Base-by-base conservation (phyloP, 2,113 vertebrate genomes). In the Seriola aureovittata region DNA sequence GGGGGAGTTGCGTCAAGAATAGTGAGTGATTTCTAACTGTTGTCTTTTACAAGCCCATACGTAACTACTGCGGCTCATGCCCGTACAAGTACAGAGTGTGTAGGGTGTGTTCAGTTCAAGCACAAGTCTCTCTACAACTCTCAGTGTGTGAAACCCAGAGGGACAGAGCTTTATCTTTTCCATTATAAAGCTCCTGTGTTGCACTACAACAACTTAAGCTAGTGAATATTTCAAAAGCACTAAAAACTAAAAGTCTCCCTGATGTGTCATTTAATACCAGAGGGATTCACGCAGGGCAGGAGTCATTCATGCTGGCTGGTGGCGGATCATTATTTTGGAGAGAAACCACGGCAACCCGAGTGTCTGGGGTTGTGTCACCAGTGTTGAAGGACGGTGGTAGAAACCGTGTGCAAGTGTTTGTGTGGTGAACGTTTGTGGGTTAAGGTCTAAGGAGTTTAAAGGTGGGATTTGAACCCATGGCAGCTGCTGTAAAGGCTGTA, bases 41-140 rank as follows among this genome's bases (percentile, higher is more conserved):
- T 76, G 71, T 67, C 69, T 78, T 80, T 50, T 63, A 48, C 88
- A 87, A 82, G 88, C 42, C 82, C n/a, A 1, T 62, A 74, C 80
- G 32, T 65, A 85, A 67, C 48, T 11, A 1, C 81, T 55, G 55
- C 44, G 0, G 4, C 54, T 89, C 94, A 58, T 85, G 94, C 42
- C 90, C 38, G 78, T 50, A 91, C 94, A 92, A 1, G 94, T 11
- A 1, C 1, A 14, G 17, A 32, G 29, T 66, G 29, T 66, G 66
- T 2, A 84, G 68, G 90, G 90, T 76, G 91, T 92, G 91, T 91
- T 69, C 25, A 9, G 42, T 8, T 68, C 1, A 48, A 67, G 29
- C 70, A 63, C 7, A 85, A 79, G 54, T 69, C 57, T 71, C 58
- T 34, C 62, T 36, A 54, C 17, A 75, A 62, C 74, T 84, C 16